Evolutionary conservation across 2,888 invertebrate species (phyloP), one percentile per base, ranked within the genome.

Genomic region (Heliconius erato): DNA sequence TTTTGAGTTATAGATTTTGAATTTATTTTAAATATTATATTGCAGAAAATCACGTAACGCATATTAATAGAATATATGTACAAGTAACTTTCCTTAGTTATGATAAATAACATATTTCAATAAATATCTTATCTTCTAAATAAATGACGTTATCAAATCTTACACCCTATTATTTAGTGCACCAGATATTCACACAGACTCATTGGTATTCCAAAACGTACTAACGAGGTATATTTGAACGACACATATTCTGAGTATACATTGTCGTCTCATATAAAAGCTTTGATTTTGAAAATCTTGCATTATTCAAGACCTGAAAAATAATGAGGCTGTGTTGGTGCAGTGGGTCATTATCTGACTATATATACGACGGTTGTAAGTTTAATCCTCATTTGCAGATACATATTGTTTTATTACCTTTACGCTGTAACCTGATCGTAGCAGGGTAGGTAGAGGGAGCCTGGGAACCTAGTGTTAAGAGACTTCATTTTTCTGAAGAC

Each of bases 141-240:
- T 72, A 44, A 72, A 26, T 72, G 2, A 26, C 26, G 26, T 26
- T 49, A 49, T 49, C 35, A 72, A 72, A 72, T 49, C 12, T 44
- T 49, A 72, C 44, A 59, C 32, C 23, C 59, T 63, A 59, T 76
- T 76, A 35, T 59, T 76, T 59, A 59, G 59, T 59, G 79, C 44
- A 74, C 26, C 44, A 28, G 26, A 49, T 72, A 49, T 72, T 72
- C 63, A 6, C 63, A 16, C 63, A 65, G 65, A 63, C 44, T 65
- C 80, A 80, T 82, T 79, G 68, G 68, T 67, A 82, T 80, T 79
- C 74, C 69, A 54, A 69, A 76, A 80, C 76, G 77, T 71, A 65
- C 54, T 80, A 80, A 80, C 77, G 65, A 74, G 68, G 49, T 80
- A 77, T 63, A 77, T 76, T 72, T 35, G 74, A 82, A 79, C 74